These are phyloP conservation scores for Latrodectus elegans DNA, from an alignment of 2,888 invertebrate genomes.

Conservation along the genomic window DNA sequence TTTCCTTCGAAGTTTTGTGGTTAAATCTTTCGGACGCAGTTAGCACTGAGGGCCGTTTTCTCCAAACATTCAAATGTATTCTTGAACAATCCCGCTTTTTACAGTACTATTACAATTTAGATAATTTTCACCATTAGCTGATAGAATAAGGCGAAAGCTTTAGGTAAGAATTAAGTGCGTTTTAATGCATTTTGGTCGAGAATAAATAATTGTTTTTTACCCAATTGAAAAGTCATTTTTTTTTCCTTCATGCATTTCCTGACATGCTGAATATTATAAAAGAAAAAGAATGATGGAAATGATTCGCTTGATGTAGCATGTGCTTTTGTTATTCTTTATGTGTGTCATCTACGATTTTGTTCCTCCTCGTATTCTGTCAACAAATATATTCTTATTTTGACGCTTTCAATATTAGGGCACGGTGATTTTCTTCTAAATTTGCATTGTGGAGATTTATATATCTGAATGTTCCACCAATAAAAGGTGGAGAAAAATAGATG, in stretches of 20 bases:
- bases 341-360: not conserved
- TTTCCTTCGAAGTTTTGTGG: too few species aligned
- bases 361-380: not conserved
- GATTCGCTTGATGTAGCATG: not conserved
- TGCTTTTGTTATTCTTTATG: not conserved
- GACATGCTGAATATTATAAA: not conserved
- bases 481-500: too few species aligned
- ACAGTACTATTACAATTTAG: too few species aligned
- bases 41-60: too few species aligned
- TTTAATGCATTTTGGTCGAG: too few species aligned
- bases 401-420: not conserved
- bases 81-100: too few species aligned
- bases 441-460: not conserved
- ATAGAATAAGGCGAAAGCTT: too few species aligned
- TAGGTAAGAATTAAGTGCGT: too few species aligned
- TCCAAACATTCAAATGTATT: too few species aligned
- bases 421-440: not conserved
- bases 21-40: too few species aligned
- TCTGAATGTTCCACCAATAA: too few species aligned
- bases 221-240: not conserved
- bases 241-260: not conserved
- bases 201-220: not conserved
- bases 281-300: not conserved
- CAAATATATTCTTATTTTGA: not conserved
- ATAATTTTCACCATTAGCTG: too few species aligned